Evolutionary conservation across 2,797 vertebrate species (phyloP).

Genomic region (Sebastes cheni): DNA sequence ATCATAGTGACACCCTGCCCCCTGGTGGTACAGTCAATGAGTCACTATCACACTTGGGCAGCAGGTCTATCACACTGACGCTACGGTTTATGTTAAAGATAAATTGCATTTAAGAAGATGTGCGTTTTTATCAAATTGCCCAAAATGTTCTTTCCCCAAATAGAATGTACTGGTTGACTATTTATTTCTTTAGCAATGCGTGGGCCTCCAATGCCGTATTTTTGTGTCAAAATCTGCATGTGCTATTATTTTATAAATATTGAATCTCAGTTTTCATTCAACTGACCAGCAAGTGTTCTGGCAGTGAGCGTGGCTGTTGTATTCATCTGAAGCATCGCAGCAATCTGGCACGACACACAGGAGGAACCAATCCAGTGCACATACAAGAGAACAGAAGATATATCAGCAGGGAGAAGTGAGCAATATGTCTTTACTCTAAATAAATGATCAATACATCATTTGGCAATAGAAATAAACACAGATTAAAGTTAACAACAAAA

Average conservation of each 20-base stretch:
- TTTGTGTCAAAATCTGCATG: conserved; percentile 33
- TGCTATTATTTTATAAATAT: conserved; percentile 52
- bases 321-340: conserved; percentile 82
- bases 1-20: conserved; percentile 73
- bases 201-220: background rate
- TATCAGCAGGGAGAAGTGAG: conserved; percentile 17
- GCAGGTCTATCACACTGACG: background rate
- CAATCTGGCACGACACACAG: conserved; percentile 72
- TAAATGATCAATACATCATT: background rate
- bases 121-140: background rate
- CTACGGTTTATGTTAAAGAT: background rate
- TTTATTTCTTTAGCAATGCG: conserved; percentile 2
- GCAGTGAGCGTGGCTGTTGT: conserved; percentile 76
- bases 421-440: background rate
- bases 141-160: background rate
- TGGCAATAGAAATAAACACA: background rate
- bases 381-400: conserved; percentile 35
- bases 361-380: conserved; percentile 37
- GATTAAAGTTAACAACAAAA: background rate
- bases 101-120: background rate
- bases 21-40: conserved; percentile 71
- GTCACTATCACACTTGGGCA: conserved; percentile 7
- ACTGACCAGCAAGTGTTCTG: conserved; percentile 82
- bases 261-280: conserved; percentile 42
- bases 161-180: background rate